phyloP scores from a whole-genome alignment of 2,797 vertebrate genomes.

The Fistularia tabacaria region DNA sequence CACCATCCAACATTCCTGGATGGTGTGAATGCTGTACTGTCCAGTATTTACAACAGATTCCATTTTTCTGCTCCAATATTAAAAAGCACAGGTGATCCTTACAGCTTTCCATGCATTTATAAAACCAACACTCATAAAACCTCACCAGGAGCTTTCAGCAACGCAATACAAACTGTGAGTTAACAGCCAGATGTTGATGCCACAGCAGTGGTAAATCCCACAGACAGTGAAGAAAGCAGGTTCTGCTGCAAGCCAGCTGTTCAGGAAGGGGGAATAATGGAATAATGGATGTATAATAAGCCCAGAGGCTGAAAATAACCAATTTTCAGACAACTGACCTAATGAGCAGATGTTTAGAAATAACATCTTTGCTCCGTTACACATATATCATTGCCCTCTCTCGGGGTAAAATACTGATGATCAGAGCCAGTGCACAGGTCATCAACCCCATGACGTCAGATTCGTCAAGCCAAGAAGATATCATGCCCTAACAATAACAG shows the following conservation, averaged over 20 bases:
- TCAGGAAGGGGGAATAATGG: slow-evolving; percentile 24
- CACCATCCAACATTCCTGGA: too few species aligned
- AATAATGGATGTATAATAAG: slow-evolving; percentile 8
- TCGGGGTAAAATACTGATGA: slow-evolving; percentile 18
- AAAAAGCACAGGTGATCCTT: slow-evolving; percentile 8
- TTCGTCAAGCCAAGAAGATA: slow-evolving; percentile 11
- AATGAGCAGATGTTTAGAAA: slow-evolving; percentile 58
- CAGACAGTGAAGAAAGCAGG: slow-evolving; percentile 27
- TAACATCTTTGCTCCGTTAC: slow-evolving; percentile 20
- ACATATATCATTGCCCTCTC: slow-evolving; percentile 6
- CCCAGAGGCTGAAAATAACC: slow-evolving; percentile 49
- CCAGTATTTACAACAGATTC: too few species aligned
- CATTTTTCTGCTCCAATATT: too few species aligned
- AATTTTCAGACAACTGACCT: slow-evolving; percentile 29
- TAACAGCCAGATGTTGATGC: slow-evolving; percentile 45
- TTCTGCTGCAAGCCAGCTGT: slow-evolving; percentile 39
- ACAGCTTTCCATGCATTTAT: slow-evolving; percentile 10
- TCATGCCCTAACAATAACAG: background rate
- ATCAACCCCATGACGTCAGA: background rate
- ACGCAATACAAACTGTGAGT: slow-evolving; percentile 32
- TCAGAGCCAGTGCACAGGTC: slow-evolving; percentile 27
- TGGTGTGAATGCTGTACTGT: too few species aligned
- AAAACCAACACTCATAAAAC: slow-evolving; percentile 2
- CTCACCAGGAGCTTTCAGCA: slow-evolving; percentile 1
- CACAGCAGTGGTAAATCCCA: slow-evolving; percentile 30